A percentile compares a stretch with the other conserved stretches of the same genome.
These are phyloP conservation scores for Geodia barretti DNA, from an alignment of 37 sponge, comb jelly and placozoan genomes.

Conservation along the genomic window DNA sequence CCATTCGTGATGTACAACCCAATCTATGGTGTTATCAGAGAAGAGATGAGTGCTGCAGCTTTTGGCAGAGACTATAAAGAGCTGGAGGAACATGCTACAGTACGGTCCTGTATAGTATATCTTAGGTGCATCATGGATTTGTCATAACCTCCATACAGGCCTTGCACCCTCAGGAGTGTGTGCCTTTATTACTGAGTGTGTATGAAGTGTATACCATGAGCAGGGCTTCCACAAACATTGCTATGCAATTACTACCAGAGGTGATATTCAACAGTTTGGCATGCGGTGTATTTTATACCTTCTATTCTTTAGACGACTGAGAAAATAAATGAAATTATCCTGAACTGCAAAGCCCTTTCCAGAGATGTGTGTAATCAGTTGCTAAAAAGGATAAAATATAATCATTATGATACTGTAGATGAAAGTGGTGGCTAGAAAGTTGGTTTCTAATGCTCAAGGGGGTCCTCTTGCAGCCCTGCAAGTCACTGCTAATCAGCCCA, in stretches of 20 bases:
- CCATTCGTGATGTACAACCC: conserved; percentile 61
- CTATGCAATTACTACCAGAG: conserved; percentile 21
- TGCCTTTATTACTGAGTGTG: conserved; percentile 17
- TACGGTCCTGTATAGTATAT: conserved; percentile 17
- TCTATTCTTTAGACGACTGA: background rate
- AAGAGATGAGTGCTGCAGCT: conserved; percentile 32
- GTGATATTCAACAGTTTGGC: background rate
- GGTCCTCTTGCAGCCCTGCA: conserved; percentile 31
- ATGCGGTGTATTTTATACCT: background rate
- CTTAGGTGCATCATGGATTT: background rate
- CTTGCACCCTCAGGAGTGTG: conserved; percentile 6
- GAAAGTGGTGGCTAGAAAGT: conserved; percentile 11
- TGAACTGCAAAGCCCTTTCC: background rate
- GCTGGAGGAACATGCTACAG: conserved; percentile 17
- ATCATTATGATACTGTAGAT: conserved; percentile 37
- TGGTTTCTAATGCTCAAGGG: conserved; percentile 56
- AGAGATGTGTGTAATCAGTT: background rate
- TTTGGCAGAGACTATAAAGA: conserved; percentile 29
- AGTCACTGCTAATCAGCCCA: conserved; percentile 17
- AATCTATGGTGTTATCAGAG: conserved; percentile 34
- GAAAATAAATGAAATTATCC: conserved; percentile 7
- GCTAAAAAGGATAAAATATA: no score
- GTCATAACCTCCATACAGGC: background rate
- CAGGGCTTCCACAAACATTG: background rate
- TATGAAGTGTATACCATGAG: conserved; percentile 27